phyloP scores from a whole-genome alignment of 2,797 vertebrate genomes.

The Saxicola maurus region DNA sequence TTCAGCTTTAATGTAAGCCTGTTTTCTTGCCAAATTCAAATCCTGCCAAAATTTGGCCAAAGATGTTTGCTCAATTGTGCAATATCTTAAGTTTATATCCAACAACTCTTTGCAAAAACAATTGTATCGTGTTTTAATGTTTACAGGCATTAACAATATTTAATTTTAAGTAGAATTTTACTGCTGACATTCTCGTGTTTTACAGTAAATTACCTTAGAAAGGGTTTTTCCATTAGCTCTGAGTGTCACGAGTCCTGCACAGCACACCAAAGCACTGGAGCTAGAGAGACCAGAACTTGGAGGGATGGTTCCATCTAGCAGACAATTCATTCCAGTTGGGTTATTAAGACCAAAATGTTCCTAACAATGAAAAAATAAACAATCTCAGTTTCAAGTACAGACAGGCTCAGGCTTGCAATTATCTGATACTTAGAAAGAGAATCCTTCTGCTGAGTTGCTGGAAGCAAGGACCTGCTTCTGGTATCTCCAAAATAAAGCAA shows the following conservation, averaged over 20 bases:
- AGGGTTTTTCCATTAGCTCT: constrained; percentile 85
- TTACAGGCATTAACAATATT: constrained; percentile 55
- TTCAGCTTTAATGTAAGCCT: constrained; percentile 60
- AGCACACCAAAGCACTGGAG: constrained; percentile 94
- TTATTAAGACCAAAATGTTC: constrained; percentile 81
- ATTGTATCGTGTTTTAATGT: constrained; percentile 53
- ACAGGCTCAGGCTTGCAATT: constrained; percentile 54
- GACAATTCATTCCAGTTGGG: constrained; percentile 86
- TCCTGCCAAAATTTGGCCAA: constrained; percentile 59
- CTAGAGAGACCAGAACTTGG: constrained; percentile 94
- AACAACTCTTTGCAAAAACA: constrained; percentile 52
- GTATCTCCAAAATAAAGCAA: constrained; percentile 15
- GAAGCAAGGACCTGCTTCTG: constrained; percentile 49
- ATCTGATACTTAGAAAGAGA: constrained; percentile 57
- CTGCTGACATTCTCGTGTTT: constrained; percentile 31
- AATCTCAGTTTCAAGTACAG: constrained; percentile 44
- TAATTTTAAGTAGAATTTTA: constrained; percentile 49
- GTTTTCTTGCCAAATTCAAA: constrained; percentile 50
- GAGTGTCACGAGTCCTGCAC: constrained; percentile 87
- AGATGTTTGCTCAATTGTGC: constrained; percentile 12
- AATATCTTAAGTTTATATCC: constrained; percentile 59
- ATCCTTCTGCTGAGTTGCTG: constrained; percentile 34
- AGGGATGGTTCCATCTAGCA: constrained; percentile 91
- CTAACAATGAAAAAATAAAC: constrained; percentile 72
- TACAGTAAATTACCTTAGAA: constrained; percentile 83